Evolutionary conservation across 2,113 vertebrate genomes (phyloP), one percentile per base, ranked within the genome.

Genomic region (Romanogobio albipinnatus): DNA sequence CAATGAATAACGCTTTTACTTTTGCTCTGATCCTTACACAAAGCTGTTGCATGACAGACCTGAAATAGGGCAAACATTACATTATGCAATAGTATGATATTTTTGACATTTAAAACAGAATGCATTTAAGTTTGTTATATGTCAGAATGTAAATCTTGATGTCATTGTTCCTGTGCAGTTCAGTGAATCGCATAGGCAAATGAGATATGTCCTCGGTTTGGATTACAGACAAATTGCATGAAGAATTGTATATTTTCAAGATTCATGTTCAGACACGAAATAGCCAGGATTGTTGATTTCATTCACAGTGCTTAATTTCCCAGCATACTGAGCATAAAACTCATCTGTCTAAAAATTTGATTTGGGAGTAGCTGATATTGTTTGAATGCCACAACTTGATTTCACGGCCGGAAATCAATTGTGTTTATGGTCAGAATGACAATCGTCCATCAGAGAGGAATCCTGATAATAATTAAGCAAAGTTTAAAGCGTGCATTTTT

Each of bases 221-320:
- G 73, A 82, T 76, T 86, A 82, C 24, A 68, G 79, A 58, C 7
- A 19, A 26, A 56, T 45, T 43, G 71, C 61, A 19, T 56, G 71
- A 77, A 77, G 33, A 58, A 64, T 8, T 2, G 13, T 53, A n/a
- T 75, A 59, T 86, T 76, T 79, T 8, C n/a, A 79, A 85, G 83
- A 85, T 66, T 64, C 82, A 68, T 86, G 47, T 73, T 81, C n/a
- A 76, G 43, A 86, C 36, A 56, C 59, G 61, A 86, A 76, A 74
- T 71, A 51, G 36, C 36, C 36, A 39, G 26, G 62, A 83, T 83
- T 75, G 70, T 13, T 85, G 51, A 56, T 45, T 58, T 22, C 51
- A 59, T 71, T 78, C 47, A 76, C 7, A 1, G 61, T 13, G 74
- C 24, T 22, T 9, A 51, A 84, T 78, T 58, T 58, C 29, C 33